Percentiles rank a stretch among this genome's conserved stretches.
These are phyloP conservation scores for Betta splendens DNA, from an alignment of 2,797 vertebrate species.

Conservation along the genomic window DNA sequence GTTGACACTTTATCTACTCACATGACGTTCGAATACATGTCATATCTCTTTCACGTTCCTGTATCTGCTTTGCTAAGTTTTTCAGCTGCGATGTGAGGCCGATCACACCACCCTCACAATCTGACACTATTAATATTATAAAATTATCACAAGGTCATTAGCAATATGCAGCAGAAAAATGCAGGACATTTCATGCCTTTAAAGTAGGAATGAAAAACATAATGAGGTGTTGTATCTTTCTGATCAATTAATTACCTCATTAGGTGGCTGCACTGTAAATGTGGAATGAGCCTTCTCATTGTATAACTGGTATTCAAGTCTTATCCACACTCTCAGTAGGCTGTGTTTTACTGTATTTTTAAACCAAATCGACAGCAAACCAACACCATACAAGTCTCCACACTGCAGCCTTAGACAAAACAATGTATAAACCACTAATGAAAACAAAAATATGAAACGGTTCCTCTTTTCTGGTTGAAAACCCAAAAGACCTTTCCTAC, in stretches of 20 bases:
- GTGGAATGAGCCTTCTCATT: neutral
- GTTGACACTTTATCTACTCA: conserved; percentile 6
- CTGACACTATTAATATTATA: conserved; percentile 9
- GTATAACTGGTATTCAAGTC: neutral
- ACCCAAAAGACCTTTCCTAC: neutral
- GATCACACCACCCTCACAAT: conserved; percentile 8
- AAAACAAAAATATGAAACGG: no score
- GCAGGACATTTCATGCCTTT: conserved; percentile 4
- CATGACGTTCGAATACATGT: neutral
- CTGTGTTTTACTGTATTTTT: neutral
- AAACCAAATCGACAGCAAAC: neutral
- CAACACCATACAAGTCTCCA: neutral
- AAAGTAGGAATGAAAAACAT: neutral
- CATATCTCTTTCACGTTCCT: neutral
- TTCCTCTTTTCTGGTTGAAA: no score
- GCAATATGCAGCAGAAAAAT: conserved; percentile 22
- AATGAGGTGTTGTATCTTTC: neutral
- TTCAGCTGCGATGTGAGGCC: neutral
- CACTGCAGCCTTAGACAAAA: neutral
- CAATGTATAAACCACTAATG: no score
- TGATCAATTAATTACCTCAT: neutral
- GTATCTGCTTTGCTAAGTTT: neutral
- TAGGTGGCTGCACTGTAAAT: neutral
- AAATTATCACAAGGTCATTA: conserved; percentile 30
- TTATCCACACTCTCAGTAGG: conserved; percentile 2